Evolutionary conservation across 2,888 invertebrate species (phyloP).

Genomic region (Drosophila sordidapex): DNA sequence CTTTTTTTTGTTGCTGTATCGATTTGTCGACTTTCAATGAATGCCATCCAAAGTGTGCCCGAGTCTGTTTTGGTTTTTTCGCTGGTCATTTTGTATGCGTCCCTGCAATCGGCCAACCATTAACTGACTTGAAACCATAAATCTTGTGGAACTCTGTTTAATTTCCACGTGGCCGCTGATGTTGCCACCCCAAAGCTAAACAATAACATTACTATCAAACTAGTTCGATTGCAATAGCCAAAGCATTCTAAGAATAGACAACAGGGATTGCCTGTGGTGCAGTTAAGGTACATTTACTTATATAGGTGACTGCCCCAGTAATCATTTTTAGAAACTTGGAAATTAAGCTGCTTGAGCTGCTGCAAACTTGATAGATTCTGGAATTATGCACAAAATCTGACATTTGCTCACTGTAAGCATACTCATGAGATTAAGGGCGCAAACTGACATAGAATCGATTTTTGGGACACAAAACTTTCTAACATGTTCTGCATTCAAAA

Average conservation of each 20-base stretch:
- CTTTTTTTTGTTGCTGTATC: constrained; percentile 30
- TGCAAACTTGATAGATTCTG: constrained; percentile 1
- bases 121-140: constrained; percentile 63
- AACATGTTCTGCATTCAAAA: constrained; percentile 49
- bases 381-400: neutral
- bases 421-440: constrained; percentile 47
- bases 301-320: neutral
- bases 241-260: constrained; percentile 20
- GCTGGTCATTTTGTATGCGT: constrained; percentile 66
- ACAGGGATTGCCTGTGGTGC: neutral
- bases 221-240: constrained; percentile 15
- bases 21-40: constrained; percentile 71
- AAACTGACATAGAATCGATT: constrained; percentile 6
- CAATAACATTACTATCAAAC: constrained; percentile 6
- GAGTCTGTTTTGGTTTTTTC: constrained; percentile 33
- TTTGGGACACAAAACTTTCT: constrained; percentile 58
- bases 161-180: constrained; percentile 40
- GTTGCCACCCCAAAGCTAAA: constrained; percentile 19
- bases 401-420: constrained; percentile 3
- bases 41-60: constrained; percentile 64
- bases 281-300: neutral
- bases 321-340: neutral
- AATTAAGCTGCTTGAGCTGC: constrained; percentile 15
- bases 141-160: constrained; percentile 67
- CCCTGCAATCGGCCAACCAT: constrained; percentile 19